phyloP scores from a whole-genome alignment of 2,888 invertebrate genomes.

The Psococerastis gibbosa region DNA sequence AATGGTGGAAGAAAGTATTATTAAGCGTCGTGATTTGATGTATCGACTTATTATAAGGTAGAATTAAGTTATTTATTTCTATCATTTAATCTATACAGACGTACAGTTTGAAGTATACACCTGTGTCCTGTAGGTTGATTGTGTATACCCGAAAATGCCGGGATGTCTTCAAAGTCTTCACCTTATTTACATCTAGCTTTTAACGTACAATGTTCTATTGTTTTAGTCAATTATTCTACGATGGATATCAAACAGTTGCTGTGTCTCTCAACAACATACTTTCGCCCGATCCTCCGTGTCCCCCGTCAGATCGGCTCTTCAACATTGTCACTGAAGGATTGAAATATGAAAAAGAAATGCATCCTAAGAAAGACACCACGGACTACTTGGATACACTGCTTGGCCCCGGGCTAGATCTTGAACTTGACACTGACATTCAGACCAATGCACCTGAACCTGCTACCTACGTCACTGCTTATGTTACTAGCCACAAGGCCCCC shows the following conservation, averaged over 20 bases:
- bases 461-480: conserved; percentile 95
- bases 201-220: too few relatives aligned
- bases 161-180: too few relatives aligned
- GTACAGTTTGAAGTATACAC: too few relatives aligned
- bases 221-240: conserved; percentile 85
- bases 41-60: too few relatives aligned
- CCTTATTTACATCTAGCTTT: too few relatives aligned
- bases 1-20: too few relatives aligned
- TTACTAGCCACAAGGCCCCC: conserved; percentile 93
- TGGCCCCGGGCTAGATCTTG: conserved; percentile 69
- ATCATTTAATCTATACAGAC: too few relatives aligned
- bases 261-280: conserved; percentile 64
- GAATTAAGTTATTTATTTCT: too few relatives aligned
- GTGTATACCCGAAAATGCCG: too few relatives aligned
- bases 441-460: conserved; percentile 91
- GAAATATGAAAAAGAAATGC: conserved; percentile 56
- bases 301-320: conserved; percentile 78
- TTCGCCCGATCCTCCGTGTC: conserved; percentile 83
- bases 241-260: conserved; percentile 89
- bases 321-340: conserved; percentile 73
- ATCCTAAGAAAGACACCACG: conserved; percentile 34
- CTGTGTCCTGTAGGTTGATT: too few relatives aligned
- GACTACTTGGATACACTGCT: conserved; percentile 36
- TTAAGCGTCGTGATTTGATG: too few relatives aligned
- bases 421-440: conserved; percentile 90